phyloP scores from a whole-genome alignment of 2,113 vertebrate genomes.

The Triplophysa dalaica region DNA sequence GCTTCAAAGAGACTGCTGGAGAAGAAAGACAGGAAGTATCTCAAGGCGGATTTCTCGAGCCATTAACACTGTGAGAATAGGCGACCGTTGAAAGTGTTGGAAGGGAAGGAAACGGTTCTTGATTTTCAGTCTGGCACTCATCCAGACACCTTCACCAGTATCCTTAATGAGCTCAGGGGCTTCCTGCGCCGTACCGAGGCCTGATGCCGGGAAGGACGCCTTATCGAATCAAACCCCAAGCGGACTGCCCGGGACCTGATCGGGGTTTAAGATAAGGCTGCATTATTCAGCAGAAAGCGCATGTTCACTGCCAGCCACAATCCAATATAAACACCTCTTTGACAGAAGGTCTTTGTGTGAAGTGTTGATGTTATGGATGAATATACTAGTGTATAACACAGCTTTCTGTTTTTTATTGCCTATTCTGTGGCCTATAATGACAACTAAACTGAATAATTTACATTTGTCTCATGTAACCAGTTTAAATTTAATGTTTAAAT shows the following conservation, averaged over 20 bases:
- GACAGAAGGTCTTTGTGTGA: constrained; percentile 29
- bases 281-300: constrained; percentile 66
- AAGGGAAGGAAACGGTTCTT: constrained; percentile 63
- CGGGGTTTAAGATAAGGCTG: constrained; percentile 58
- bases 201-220: constrained; percentile 60
- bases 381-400: background rate
- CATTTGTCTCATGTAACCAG: background rate
- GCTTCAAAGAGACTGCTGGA: constrained; percentile 57
- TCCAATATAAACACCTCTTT: constrained; percentile 61
- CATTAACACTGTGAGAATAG: constrained; percentile 58
- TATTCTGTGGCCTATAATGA: background rate
- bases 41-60: constrained; percentile 61
- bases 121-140: constrained; percentile 53
- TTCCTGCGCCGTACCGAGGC: constrained; percentile 73
- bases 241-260: constrained; percentile 49
- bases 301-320: constrained; percentile 25
- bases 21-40: constrained; percentile 45
- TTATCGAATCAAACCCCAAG: constrained; percentile 41
- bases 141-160: constrained; percentile 70
- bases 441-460: background rate
- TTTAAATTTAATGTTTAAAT: background rate
- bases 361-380: constrained; percentile 3
- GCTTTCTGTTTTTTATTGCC: background rate
- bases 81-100: constrained; percentile 40
- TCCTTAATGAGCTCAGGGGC: constrained; percentile 75